Base-by-base conservation (phyloP, 2,797 vertebrate genomes). In the Acridotheres tristis region DNA sequence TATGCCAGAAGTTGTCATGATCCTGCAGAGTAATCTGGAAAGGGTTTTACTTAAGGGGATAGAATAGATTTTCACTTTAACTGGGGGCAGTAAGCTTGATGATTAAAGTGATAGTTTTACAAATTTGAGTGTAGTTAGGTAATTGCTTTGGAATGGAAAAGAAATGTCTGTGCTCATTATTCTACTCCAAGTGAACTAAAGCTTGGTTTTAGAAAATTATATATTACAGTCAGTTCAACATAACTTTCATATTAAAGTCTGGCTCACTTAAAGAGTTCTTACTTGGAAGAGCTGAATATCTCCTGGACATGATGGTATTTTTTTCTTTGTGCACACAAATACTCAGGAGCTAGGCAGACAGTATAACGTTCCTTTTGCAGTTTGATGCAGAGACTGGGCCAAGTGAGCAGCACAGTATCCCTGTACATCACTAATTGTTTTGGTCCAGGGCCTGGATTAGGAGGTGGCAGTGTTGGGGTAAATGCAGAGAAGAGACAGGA, bases 1-100 rank as follows among this genome's bases (percentile, higher is more conserved):
- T 92, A 76, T 95, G 76, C 68, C 71, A 82, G 68, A 96, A 95
- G 67, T 84, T 88, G 85, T 93, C 63, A 72, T 93, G 95, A 95
- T 95, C 81, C 89, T 68, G 21, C 38, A 48, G 48, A 73, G 42
- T 94, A 91, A 94, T 96, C 71, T 93, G 73, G 78, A 73, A 87
- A 91, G 80, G 95, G 95, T 96, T 97, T 97, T 88, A 67, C 77
- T 95, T 90, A 85, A 65, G 67, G 59, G 88, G 80, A 89, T 92
- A 59, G 85, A 95, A 76, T 57, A 90, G 16, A 59, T 91, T 94
- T 90, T 95, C 6, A 25, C 62, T 94, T 89, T 62, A 88, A 76
- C 80, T 75, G 32, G 42, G 36, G 48, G 42, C 74, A 65, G 50
- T 94, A 76, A 91, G 42, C 61, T 93, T 92, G 83, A 90, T 88